phyloP scores from a whole-genome alignment of 2,888 invertebrate species.

The Tetanocera ferruginea region DNA sequence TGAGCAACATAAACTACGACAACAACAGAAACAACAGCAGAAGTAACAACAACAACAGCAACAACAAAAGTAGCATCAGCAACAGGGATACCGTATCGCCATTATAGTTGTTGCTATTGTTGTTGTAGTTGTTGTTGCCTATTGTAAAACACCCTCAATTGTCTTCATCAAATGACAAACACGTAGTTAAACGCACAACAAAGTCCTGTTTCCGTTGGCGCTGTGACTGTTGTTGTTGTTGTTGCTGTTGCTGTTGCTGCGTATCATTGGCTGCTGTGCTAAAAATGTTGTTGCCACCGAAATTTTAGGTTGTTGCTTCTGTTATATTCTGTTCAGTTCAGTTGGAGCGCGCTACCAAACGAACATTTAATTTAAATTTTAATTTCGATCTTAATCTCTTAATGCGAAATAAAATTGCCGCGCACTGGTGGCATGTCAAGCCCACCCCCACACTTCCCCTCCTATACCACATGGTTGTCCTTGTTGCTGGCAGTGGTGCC shows the following conservation, averaged over 20 bases:
- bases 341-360: conserved; percentile 20
- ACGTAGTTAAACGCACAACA: conserved; percentile 27
- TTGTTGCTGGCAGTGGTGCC: background rate
- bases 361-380: conserved; percentile 68
- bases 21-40: background rate
- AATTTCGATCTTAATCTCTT: conserved; percentile 70
- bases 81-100: background rate
- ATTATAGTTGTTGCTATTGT: background rate
- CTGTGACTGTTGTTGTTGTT: background rate
- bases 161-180: conserved; percentile 28
- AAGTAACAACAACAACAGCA: no score
- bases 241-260: background rate
- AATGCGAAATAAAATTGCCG: conserved; percentile 70
- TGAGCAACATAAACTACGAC: background rate
- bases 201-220: conserved; percentile 25
- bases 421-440: conserved; percentile 62
- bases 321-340: conserved; percentile 4
- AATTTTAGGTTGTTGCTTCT: background rate
- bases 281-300: conserved; percentile 21
- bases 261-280: background rate
- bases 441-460: background rate
- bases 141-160: conserved; percentile 19
- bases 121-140: conserved; percentile 6
- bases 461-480: background rate
- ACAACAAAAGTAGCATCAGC: no score